These are phyloP conservation scores for Glandiceps talaboti DNA, from an alignment of 53 echinoderm and acorn worm genomes.

Conservation along the genomic window DNA sequence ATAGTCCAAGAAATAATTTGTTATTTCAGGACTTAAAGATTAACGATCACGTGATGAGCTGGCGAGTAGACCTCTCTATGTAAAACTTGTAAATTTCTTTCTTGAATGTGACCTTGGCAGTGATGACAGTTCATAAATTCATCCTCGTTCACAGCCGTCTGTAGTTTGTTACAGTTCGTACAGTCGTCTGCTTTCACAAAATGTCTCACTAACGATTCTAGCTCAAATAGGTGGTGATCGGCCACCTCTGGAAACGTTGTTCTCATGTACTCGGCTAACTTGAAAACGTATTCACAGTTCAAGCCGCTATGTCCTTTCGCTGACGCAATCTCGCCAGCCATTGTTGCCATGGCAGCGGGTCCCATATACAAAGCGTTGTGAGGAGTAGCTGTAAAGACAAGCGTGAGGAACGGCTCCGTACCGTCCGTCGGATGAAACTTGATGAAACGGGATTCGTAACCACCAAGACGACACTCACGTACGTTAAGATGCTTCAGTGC, in stretches of 20 bases:
- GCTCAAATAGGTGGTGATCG: conserved; percentile 60
- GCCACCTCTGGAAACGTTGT: conserved; percentile 51
- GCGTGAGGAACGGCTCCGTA: conserved; percentile 8
- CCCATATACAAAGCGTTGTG: conserved; percentile 61
- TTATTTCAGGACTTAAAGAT: too few species aligned
- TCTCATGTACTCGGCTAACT: conserved; percentile 65
- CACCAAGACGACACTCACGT: conserved; percentile 54
- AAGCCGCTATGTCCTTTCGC: conserved; percentile 46
- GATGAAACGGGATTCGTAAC: conserved; percentile 37
- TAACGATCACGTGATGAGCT: too few species aligned
- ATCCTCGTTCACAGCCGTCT: neutral
- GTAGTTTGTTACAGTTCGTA: neutral
- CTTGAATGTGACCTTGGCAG: too few species aligned
- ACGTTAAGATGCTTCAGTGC: conserved; percentile 55
- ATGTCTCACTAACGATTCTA: conserved; percentile 25
- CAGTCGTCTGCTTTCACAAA: conserved; percentile 25
- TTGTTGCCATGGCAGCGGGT: conserved; percentile 34
- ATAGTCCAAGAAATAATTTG: too few species aligned
- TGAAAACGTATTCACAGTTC: conserved; percentile 76
- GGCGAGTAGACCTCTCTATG: too few species aligned
- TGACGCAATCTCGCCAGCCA: conserved; percentile 47
- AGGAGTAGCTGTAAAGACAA: conserved; percentile 68
- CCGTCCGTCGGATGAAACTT: conserved; percentile 35
- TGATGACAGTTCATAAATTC: neutral
- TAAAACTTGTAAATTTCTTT: too few species aligned